Evolutionary conservation across 1,140 invertebrate species (phyloP).

Genomic region (Samia ricini): DNA sequence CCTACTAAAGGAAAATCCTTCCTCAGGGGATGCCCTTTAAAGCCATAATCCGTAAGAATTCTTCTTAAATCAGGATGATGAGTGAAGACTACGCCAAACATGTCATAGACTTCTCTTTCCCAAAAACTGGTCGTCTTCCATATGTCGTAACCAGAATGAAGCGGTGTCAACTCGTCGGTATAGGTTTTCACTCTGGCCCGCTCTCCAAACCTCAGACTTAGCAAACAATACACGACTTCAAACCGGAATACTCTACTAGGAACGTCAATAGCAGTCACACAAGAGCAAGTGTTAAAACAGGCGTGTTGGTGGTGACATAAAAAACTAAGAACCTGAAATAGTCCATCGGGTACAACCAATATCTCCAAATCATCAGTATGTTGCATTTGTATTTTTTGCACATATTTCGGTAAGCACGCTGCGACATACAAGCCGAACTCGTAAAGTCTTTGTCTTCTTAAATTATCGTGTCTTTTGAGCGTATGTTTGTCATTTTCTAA

Average conservation of each 20-base stretch:
- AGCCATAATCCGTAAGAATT: conserved; percentile 73
- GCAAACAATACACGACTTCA: conserved; percentile 93
- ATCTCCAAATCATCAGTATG: conserved; percentile 92
- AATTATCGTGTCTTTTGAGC: conserved; percentile 50
- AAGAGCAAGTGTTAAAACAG: conserved; percentile 91
- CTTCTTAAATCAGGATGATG: conserved; percentile 73
- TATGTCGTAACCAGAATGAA: conserved; percentile 59
- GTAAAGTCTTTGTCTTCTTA: conserved; percentile 49
- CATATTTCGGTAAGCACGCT: conserved; percentile 94
- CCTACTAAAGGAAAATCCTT: conserved; percentile 72
- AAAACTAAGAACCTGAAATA: conserved; percentile 92
- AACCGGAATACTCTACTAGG: conserved; percentile 82
- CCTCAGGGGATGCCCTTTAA: conserved; percentile 65
- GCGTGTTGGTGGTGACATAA: conserved; percentile 94
- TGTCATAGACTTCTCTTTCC: conserved; percentile 73
- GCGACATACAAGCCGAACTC: conserved; percentile 67
- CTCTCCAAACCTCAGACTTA: conserved; percentile 88
- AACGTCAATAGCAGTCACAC: conserved; percentile 93
- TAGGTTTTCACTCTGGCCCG: conserved; percentile 63
- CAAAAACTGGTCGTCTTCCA: conserved; percentile 62
- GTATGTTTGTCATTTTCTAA: conserved; percentile 46
- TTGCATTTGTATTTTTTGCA: conserved; percentile 92
- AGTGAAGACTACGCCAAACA: conserved; percentile 70
- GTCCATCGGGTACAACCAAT: conserved; percentile 93
- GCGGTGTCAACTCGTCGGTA: conserved; percentile 69